Evolutionary conservation across 2,113 vertebrate species (phyloP).

Genomic region (Corythornis vintsioides): DNA sequence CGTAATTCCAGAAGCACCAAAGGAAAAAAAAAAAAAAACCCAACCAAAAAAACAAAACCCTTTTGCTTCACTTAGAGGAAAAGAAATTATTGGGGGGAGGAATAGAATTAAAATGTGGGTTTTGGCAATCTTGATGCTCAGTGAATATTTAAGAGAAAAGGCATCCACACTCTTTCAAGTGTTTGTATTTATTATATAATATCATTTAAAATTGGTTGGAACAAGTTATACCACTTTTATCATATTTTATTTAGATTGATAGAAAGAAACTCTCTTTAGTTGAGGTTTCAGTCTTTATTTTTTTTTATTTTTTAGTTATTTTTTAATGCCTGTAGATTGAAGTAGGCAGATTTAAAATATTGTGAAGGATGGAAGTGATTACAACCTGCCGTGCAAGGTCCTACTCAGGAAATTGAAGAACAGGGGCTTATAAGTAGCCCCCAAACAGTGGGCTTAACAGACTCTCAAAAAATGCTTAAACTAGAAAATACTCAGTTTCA

Average conservation of each 20-base stretch:
- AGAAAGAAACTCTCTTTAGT: neutral
- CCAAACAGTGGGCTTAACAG: conserved; percentile 38
- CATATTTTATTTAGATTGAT: neutral
- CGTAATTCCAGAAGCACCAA: neutral
- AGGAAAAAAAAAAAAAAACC: neutral
- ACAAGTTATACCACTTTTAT: neutral
- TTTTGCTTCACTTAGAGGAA: neutral
- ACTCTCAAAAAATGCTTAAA: neutral
- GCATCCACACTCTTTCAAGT: neutral
- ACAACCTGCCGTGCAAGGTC: conserved; percentile 18
- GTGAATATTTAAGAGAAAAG: neutral
- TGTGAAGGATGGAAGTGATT: conserved; percentile 42
- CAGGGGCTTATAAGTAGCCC: conserved; percentile 37
- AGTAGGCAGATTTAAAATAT: conserved; percentile 23
- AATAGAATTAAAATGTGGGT: neutral
- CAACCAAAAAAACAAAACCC: neutral
- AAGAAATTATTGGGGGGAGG: fast-evolving
- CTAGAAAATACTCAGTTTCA: conserved; percentile 8
- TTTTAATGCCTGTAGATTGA: neutral
- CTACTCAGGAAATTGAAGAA: conserved; percentile 55
- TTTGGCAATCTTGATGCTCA: neutral
- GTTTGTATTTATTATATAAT: neutral
- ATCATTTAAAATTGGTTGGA: neutral
- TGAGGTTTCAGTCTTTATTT: neutral
- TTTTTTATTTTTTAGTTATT: neutral